These are phyloP conservation scores for Babylonia areolata DNA, from an alignment of 1,140 invertebrate species.

Conservation along the genomic window DNA sequence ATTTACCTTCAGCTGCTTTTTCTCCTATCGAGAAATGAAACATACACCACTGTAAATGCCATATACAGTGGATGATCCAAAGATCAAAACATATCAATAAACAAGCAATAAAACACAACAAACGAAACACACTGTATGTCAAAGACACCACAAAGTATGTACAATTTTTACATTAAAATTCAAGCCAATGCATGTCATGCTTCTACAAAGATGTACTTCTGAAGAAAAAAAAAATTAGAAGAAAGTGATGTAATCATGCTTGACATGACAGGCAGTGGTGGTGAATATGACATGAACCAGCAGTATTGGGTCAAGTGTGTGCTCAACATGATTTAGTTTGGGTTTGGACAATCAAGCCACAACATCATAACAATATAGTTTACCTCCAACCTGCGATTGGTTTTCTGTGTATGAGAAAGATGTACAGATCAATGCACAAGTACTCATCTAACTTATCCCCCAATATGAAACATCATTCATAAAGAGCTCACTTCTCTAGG, in stretches of 20 bases:
- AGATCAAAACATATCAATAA: too few species aligned
- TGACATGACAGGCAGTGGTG: neutral
- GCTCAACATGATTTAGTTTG: neutral
- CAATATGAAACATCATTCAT: too few species aligned
- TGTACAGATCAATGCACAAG: too few species aligned
- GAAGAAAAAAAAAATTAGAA: neutral
- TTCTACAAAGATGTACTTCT: neutral
- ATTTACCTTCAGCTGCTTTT: neutral
- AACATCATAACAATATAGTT: neutral
- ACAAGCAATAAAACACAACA: neutral
- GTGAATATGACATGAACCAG: neutral
- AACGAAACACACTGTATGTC: neutral
- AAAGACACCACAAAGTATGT: neutral
- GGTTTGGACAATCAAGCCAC: neutral
- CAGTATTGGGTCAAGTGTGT: neutral
- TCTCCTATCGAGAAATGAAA: neutral
- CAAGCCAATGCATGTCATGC: neutral
- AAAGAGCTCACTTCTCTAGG: too few species aligned
- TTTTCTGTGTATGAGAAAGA: neutral
- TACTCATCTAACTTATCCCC: too few species aligned
- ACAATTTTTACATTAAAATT: neutral
- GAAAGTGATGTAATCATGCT: too few species aligned
- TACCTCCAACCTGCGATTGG: slow-evolving; percentile 21
- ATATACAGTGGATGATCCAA: neutral
- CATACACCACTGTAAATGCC: neutral